Evolutionary conservation across 2,888 invertebrate genomes (phyloP).

Genomic region (Cabera pusaria): DNA sequence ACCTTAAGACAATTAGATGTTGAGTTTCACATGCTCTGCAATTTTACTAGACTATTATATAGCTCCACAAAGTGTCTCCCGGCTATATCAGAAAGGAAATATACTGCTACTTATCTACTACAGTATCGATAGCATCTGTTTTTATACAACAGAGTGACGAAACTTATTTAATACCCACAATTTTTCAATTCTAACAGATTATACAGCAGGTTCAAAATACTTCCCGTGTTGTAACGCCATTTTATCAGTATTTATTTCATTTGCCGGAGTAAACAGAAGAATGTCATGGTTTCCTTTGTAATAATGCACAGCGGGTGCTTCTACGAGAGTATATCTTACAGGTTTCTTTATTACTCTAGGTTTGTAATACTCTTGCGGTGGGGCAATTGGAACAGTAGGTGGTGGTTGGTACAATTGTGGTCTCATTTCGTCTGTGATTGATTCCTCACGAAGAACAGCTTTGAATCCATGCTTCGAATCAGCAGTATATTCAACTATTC

Average conservation of each 20-base stretch:
- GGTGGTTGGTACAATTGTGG: too few relatives aligned
- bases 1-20: too few relatives aligned
- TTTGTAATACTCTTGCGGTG: conserved; percentile 22
- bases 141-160: too few relatives aligned
- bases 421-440: conserved; percentile 7
- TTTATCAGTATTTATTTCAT: conserved; percentile 40
- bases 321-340: conserved; percentile 26
- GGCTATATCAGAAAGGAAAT: too few relatives aligned
- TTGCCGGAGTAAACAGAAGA: conserved; percentile 56
- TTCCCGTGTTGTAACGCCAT: conserved; percentile 43
- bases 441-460: conserved; percentile 75
- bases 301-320: conserved; percentile 28
- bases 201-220: conserved; percentile 54
- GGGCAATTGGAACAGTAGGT: too few relatives aligned
- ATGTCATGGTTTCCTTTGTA: conserved; percentile 26
- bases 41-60: too few relatives aligned
- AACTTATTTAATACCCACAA: too few relatives aligned
- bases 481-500: conserved; percentile 75
- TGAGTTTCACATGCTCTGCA: too few relatives aligned
- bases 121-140: too few relatives aligned
- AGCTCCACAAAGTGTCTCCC: too few relatives aligned
- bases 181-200: too few relatives aligned
- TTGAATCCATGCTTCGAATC: conserved; percentile 79
- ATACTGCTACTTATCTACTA: too few relatives aligned
- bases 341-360: conserved; percentile 18